Base-by-base conservation (phyloP, 1,140 invertebrate genomes). In the Diachasmimorpha longicaudata region DNA sequence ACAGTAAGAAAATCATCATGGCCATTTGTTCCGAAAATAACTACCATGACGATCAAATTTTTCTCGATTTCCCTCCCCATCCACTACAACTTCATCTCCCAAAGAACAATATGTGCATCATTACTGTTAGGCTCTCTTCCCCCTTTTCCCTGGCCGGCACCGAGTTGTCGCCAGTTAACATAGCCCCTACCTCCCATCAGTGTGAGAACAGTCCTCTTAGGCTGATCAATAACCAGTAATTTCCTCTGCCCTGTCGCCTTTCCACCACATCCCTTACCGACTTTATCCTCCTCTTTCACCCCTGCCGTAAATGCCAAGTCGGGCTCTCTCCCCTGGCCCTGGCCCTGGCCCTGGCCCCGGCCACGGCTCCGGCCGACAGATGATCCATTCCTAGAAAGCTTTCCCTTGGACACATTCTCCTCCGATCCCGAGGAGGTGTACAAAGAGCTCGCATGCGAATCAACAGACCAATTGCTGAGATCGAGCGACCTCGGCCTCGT, bases 171-270 rank as follows among this genome's bases (percentile, higher is more conserved):
- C 92, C 94, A 95, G 88, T 96, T 95, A 5, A 95, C 92, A 81
- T 97, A 98, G 3, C 96, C 96, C 9, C 95, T 90, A 5, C 96
- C 96, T 5, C 96, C 96, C 89, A 96, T 95, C 13, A 97, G 84
- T 0, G 95, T 96, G 4, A 97, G 91, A 31, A 97, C 93, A 0
- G 96, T 97, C 76, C 94, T 88, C 21, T 93, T 91, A 0, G 91
- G 90, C 74, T 91, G 87, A 0, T 91, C 91, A 4, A 89, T 84
- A 63, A 63, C 23, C 23, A 6, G 58, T 0, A 63, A 21, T 11
- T 63, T 63, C 58, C 58, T 63, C 58, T 63, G 2, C 14, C 19
- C 23, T 8, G 58, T 37, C 88, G 81, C n/a, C 83, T 76, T 39
- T n/a, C n/a, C n/a, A 84, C 80, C 70, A 85, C 87, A 9, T 81